A percentile compares a stretch with the other conserved stretches of the same genome.
phyloP scores from a whole-genome alignment of 1,140 invertebrate genomes.

The Achroia grisella region DNA sequence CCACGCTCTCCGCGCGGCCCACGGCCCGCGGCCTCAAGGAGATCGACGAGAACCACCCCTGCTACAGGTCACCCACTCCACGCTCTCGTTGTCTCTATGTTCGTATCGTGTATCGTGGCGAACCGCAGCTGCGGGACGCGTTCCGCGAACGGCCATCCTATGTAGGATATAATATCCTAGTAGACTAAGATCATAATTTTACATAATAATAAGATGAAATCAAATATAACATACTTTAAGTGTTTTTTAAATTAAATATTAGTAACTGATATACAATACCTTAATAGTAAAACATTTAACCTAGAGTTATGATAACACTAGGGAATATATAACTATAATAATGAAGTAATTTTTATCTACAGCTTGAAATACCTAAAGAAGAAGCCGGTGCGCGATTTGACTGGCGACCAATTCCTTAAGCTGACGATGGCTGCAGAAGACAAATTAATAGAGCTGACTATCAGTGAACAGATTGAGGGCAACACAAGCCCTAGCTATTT shows the following conservation, averaged over 20 bases:
- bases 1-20: slow-evolving; percentile 85
- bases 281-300: too few relatives aligned
- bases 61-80: too few relatives aligned
- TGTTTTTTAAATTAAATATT: not conserved
- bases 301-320: too few relatives aligned
- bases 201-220: not conserved
- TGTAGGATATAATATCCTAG: too few relatives aligned
- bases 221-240: not conserved
- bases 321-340: too few relatives aligned
- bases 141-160: slow-evolving; percentile 95
- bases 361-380: slow-evolving; percentile 95
- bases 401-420: slow-evolving; percentile 93
- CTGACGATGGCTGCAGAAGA: slow-evolving; percentile 90
- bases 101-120: slow-evolving; percentile 94
- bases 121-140: slow-evolving; percentile 92
- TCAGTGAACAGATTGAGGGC: slow-evolving; percentile 86
- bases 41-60: slow-evolving; percentile 83
- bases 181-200: too few relatives aligned
- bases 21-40: slow-evolving; percentile 95
- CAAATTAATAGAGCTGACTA: slow-evolving; percentile 83
- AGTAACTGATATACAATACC: too few relatives aligned
- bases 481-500: slow-evolving; percentile 85
- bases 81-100: not conserved
- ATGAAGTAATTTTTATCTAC: slow-evolving; percentile 15
- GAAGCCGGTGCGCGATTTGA: slow-evolving; percentile 94